Percentiles rank a stretch among this genome's conserved stretches.
Evolutionary conservation across 2,797 vertebrate species (phyloP).

Genomic region (Enteromius paludinosus): DNA sequence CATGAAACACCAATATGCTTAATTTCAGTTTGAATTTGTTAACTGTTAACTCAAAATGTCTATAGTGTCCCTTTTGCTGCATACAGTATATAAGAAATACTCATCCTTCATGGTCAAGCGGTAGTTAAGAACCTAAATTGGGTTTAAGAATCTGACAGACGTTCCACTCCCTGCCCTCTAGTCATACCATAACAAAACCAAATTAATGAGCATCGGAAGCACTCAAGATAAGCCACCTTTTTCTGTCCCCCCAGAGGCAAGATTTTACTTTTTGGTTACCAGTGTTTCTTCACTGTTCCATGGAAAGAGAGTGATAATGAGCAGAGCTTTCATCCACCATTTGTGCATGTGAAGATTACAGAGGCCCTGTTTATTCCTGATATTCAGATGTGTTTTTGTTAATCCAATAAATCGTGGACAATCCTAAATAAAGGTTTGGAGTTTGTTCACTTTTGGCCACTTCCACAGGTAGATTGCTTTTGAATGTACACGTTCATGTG

Average conservation of each 20-base stretch:
- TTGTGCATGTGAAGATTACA: not conserved
- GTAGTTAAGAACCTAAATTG: constrained; percentile 63
- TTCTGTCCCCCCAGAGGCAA: constrained; percentile 16
- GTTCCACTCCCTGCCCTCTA: constrained; percentile 57
- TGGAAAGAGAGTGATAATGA: constrained; percentile 27
- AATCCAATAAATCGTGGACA: not conserved
- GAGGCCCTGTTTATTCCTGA: not conserved
- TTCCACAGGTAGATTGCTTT: not conserved
- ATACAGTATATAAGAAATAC: constrained; percentile 3
- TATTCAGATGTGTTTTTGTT: not conserved
- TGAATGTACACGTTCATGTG: not conserved
- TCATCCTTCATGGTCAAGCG: constrained; percentile 54
- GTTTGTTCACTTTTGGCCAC: not conserved
- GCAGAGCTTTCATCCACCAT: constrained; percentile 14
- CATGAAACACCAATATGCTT: not conserved
- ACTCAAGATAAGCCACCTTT: constrained; percentile 40
- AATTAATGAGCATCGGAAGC: constrained; percentile 56
- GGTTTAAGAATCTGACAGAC: constrained; percentile 59
- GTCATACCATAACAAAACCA: constrained; percentile 46
- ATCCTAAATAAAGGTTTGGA: not conserved
- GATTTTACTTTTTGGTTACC: constrained; percentile 5
- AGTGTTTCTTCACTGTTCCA: constrained; percentile 24
- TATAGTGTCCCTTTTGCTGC: not conserved
- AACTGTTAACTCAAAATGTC: not conserved
- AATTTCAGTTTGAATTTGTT: not conserved